Base-by-base conservation (phyloP, 2,797 vertebrate genomes). In the Podargus strigoides region DNA sequence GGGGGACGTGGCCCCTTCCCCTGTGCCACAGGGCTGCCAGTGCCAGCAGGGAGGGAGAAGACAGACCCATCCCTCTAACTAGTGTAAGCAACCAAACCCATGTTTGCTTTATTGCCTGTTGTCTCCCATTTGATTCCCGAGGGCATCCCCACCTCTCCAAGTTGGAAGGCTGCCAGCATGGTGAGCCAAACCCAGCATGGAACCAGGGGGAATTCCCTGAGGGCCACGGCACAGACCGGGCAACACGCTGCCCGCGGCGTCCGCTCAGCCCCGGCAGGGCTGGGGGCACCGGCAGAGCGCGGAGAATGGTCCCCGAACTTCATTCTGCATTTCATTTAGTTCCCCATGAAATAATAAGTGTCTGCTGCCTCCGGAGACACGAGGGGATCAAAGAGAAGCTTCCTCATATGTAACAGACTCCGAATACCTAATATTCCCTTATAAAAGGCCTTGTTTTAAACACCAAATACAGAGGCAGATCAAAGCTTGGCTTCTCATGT, bases 401-500 rank as follows among this genome's bases (percentile, higher is more conserved):
- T 96, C 95, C 67, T 86, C 62, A 50, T 36, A 64, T 83, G 85
- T 94, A 95, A 96, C 95, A 85, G 95, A 93, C 95, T 94, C 72
- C 69, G 94, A 97, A 97, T 97, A 92, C 70, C 77, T 96, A 97
- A 97, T 97, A 97, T 96, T 96, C 95, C 93, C 73, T 91, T 95
- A 79, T 96, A 96, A 97, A 95, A 93, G 90, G 76, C 96, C 92
- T 98, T 76, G 41, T 97, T 97, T 97, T 97, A 97, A 89, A 97
- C 92, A 95, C 94, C 96, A 97, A 97, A 95, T 90, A 93, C 84
- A 95, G 91, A 93, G 24, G 30, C 46, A 96, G 96, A 97, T 97
- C 96, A 97, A 97, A 98, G 96, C 83, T 78, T 87, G 49, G 87
- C 69, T 96, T 95, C 92, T 85, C 78, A 32, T 94, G 91, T 78